Evolutionary conservation across 2,113 vertebrate species (phyloP), one percentile per base, ranked within the genome.

Genomic region (Semicossyphus pulcher): DNA sequence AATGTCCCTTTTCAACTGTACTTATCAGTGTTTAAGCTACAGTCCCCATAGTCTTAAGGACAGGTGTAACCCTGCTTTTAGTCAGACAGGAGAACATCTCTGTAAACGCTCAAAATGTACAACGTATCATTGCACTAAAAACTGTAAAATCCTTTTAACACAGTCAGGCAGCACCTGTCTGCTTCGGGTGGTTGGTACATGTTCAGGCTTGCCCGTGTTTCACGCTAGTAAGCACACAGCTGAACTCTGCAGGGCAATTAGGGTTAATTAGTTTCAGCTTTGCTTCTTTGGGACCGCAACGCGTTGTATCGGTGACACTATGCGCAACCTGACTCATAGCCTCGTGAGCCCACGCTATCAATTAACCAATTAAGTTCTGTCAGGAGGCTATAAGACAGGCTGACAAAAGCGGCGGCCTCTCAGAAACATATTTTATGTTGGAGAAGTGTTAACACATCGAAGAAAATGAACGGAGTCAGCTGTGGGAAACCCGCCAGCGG

Each of bases 401-500:
- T 0, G 51, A 4, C 2, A 48, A 25, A 20, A 0, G 58, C 69
- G 39, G 20, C 52, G 12, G 25, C 7, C 7, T 5, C 10, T 10
- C 26, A 39, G 10, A 1, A 4, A 21, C 0, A 15, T 3, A 3
- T 2, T 5, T 5, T 12, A 16, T 29, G 2, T 18, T n/a, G 16
- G 10, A 65, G 8, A 18, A 26, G 4, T 4, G 39, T 20, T 60
- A 3, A 1, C 10, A 25, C n/a, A 20, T 1, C 4, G 4, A 12
- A 9, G 6, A 58, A 16, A 4, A 94, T 92, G 90, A 86, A 82
- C 3, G 32, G 61, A 0, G 7, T 65, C 0, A 3, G 2, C 10
- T 1, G 4, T 0, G 64, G 0, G 25, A 64, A 82, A 18, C 16
- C 32, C 3, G 68, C 26, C 7, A 12, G 21, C 0, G 36, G 34